Evolutionary conservation across 2,113 vertebrate species (phyloP).

Genomic region (Todiramphus saurophagus): DNA sequence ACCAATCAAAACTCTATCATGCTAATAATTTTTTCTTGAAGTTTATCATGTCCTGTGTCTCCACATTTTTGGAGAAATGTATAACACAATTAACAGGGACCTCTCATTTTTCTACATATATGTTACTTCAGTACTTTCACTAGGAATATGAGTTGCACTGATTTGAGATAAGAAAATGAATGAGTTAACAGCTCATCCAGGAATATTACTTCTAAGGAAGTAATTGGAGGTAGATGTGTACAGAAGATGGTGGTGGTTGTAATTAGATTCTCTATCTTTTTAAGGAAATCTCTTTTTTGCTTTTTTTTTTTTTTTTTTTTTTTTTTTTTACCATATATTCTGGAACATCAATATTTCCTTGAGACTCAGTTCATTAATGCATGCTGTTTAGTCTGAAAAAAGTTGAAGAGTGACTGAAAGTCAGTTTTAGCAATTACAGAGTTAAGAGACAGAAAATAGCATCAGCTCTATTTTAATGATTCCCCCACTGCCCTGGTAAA

Average conservation of each 20-base stretch:
- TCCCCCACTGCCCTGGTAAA: fast-evolving
- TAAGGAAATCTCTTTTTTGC: not conserved
- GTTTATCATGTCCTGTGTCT: fast-evolving
- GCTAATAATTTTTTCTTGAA: not conserved
- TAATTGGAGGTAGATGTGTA: not conserved
- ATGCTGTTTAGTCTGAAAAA: not conserved
- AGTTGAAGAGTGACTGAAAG: not conserved
- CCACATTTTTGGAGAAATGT: not conserved
- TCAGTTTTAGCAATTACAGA: not conserved
- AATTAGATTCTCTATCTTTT: not conserved
- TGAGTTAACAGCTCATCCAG: not conserved
- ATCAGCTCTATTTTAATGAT: not conserved
- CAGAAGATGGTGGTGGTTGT: not conserved
- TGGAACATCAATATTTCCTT: not conserved
- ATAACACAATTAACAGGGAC: not conserved
- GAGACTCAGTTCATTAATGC: not conserved
- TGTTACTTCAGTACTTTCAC: not conserved
- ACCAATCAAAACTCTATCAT: not conserved
- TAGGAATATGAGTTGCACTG: not conserved
- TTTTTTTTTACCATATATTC: not conserved
- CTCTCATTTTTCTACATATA: not conserved
- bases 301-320: not conserved
- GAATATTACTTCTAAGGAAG: not conserved
- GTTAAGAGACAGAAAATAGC: not conserved
- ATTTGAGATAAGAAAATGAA: not conserved